Evolutionary conservation across 1,140 invertebrate genomes (phyloP).

Genomic region (Bombus haemorrhoidalis): DNA sequence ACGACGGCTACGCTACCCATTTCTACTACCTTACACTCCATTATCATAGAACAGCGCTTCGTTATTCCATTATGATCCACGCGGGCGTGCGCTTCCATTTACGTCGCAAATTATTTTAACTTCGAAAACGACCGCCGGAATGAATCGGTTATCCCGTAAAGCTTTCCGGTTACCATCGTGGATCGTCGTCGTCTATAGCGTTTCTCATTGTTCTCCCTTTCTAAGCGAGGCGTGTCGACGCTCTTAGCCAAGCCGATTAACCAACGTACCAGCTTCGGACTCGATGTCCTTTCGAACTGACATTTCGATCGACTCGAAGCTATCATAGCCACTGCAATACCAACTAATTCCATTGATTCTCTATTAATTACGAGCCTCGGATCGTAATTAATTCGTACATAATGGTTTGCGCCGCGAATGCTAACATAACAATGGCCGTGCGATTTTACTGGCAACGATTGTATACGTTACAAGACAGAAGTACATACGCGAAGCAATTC

Average conservation of each 20-base stretch:
- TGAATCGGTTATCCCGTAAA: not conserved
- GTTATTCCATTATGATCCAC: slow-evolving; percentile 45
- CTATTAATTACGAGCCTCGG: slow-evolving; percentile 55
- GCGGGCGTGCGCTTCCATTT: not conserved
- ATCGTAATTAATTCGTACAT: not conserved
- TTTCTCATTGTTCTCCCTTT: not conserved
- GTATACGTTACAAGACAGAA: not conserved
- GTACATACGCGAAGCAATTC: no score
- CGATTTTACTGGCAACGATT: not conserved
- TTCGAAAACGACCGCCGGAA: not conserved
- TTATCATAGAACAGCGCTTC: slow-evolving; percentile 22
- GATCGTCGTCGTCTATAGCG: not conserved
- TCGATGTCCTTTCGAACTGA: slow-evolving; percentile 50
- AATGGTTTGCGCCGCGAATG: not conserved
- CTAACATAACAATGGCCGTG: not conserved
- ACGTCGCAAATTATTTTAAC: slow-evolving; percentile 27
- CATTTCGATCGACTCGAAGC: slow-evolving; percentile 45
- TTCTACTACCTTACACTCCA: slow-evolving; percentile 18
- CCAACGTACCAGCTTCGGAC: not conserved
- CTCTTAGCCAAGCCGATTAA: slow-evolving; percentile 2
- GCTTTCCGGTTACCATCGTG: not conserved
- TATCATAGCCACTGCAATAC: slow-evolving; percentile 30
- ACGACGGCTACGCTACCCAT: not conserved
- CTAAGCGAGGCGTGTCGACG: slow-evolving; percentile 7
- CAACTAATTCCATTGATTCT: slow-evolving; percentile 63